These are phyloP conservation scores for Mythimna lalbum DNA, from an alignment of 2,888 invertebrate species.

Conservation along the genomic window DNA sequence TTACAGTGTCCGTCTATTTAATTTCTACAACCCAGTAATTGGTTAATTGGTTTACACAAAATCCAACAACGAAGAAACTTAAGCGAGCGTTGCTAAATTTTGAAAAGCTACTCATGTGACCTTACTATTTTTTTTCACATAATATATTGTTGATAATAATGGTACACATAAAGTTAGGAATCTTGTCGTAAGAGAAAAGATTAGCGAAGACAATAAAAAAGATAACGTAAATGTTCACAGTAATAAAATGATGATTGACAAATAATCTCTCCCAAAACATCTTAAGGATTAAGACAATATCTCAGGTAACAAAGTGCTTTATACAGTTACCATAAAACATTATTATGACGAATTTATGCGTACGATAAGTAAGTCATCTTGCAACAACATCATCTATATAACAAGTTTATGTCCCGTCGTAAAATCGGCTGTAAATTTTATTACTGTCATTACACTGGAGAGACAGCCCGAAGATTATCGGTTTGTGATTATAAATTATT, in stretches of 20 bases:
- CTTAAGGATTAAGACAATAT: slow-evolving; percentile 35
- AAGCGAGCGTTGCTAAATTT: background rate
- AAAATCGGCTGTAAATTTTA: slow-evolving; percentile 75
- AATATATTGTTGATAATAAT: background rate
- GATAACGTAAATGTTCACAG: slow-evolving; percentile 21
- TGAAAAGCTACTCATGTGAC: background rate
- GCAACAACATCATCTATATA: slow-evolving; percentile 66
- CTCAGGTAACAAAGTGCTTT: slow-evolving; percentile 55
- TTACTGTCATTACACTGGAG: slow-evolving; percentile 62
- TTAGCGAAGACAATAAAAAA: slow-evolving; percentile 5
- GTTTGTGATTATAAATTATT: slow-evolving; percentile 59
- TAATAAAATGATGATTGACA: slow-evolving; percentile 32
- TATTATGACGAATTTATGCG: slow-evolving; percentile 61
- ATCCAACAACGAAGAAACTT: background rate
- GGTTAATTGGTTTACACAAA: background rate
- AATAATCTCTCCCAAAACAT: slow-evolving; percentile 31
- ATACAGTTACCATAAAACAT: slow-evolving; percentile 58
- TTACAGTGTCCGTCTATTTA: background rate
- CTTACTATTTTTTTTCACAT: background rate
- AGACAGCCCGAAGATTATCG: slow-evolving; percentile 59
- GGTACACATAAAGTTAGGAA: background rate
- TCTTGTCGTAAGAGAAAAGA: slow-evolving; percentile 6
- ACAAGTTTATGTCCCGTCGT: slow-evolving; percentile 68
- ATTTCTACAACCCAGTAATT: background rate
- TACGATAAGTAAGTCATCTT: slow-evolving; percentile 62